Conservation (phyloP, 64 coral and sea anemone species). For the Exaiptasia diaphana region DNA sequence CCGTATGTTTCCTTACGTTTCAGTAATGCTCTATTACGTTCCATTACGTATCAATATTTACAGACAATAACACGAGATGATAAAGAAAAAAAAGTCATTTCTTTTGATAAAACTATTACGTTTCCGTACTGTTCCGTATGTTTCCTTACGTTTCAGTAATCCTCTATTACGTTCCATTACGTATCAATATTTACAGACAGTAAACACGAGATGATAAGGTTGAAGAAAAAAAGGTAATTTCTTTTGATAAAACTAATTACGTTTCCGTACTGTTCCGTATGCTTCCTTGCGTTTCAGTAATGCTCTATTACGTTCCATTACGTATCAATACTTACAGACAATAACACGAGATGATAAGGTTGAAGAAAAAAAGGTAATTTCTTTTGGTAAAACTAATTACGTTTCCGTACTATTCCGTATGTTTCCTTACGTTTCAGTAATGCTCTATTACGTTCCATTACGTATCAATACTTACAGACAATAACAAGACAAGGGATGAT, state of each 20-base stretch:
- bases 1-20: no score
- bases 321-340: conserved; percentile 5
- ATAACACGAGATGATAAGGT: conserved; percentile 45
- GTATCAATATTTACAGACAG: conserved; percentile 28
- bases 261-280: no score
- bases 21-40: no score
- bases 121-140: no score
- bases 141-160: no score
- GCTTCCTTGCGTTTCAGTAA: no score
- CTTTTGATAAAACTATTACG: background rate
- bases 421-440: no score
- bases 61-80: conserved; percentile 50
- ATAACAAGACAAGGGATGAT: conserved; percentile 69
- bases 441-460: no score
- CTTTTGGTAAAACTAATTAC: background rate
- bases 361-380: conserved; percentile 6
- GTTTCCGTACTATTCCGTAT: no score
- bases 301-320: no score
- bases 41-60: background rate
- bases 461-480: conserved; percentile 27
- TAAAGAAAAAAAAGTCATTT: background rate
- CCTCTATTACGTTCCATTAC: background rate
- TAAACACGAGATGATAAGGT: conserved; percentile 68
- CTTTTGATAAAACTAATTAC: background rate
- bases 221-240: conserved; percentile 55